Conservation (phyloP, 1,140 invertebrate species). For the Drosophila busckii region DNA sequence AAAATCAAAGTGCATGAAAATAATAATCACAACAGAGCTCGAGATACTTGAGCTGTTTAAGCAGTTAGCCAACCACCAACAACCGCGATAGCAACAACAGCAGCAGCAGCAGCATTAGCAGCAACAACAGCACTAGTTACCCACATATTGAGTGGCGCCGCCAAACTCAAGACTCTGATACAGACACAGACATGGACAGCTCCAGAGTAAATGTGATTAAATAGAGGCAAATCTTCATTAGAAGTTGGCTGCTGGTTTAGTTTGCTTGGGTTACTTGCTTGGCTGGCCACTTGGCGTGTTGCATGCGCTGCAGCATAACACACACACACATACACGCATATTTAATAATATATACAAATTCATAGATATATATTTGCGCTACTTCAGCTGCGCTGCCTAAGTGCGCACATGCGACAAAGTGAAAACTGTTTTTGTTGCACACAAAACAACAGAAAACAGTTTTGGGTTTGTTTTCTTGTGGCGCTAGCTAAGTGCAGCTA, state of each 20-base stretch:
- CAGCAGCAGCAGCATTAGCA: conserved; percentile 3
- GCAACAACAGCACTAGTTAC: conserved; percentile 45
- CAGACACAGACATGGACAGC: conserved; percentile 25
- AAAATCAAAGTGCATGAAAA: conserved; percentile 79
- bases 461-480: not conserved
- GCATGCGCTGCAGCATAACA: conserved; percentile 51
- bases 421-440: conserved; percentile 56
- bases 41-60: conserved; percentile 7
- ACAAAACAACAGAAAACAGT: not conserved
- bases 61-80: conserved; percentile 52
- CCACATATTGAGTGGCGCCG: conserved; percentile 71
- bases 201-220: conserved; percentile 45
- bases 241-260: conserved; percentile 31
- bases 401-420: conserved; percentile 63
- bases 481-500: conserved; percentile 2
- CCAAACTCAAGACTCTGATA: conserved; percentile 18
- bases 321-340: conserved; percentile 22
- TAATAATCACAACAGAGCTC: conserved; percentile 64
- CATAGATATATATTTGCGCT: conserved; percentile 37
- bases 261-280: conserved; percentile 38
- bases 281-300: conserved; percentile 55
- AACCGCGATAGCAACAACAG: conserved; percentile 31
- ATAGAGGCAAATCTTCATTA: conserved; percentile 36
- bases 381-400: conserved; percentile 51
- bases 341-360: conserved; percentile 4